Conservation (phyloP, 2,797 vertebrate species). For the Sarcophilus harrisii region DNA sequence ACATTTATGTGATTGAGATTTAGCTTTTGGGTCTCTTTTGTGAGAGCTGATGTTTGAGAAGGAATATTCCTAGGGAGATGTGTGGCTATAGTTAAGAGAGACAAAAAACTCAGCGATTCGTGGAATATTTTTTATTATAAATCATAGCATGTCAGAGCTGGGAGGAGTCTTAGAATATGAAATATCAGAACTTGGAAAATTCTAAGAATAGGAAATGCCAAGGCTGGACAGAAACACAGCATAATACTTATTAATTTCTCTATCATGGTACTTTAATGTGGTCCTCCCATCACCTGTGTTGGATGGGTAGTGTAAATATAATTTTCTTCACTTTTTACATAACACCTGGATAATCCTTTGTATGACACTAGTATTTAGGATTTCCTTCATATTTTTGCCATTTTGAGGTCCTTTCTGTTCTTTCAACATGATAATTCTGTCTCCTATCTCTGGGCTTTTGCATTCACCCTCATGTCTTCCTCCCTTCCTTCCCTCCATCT, state of each 20-base stretch:
- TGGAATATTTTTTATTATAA: not conserved
- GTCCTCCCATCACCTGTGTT: not conserved
- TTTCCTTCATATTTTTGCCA: not conserved
- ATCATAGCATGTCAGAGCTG: not conserved
- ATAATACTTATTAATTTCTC: not conserved
- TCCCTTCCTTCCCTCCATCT: not conserved
- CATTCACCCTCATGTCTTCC: not conserved
- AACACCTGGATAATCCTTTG: not conserved
- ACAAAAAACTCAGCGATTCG: not conserved
- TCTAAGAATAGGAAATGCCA: too few relatives aligned
- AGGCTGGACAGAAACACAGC: not conserved
- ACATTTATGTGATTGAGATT: not conserved
- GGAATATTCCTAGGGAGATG: not conserved
- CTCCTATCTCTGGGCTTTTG: not conserved
- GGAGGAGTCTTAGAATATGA: too few relatives aligned
- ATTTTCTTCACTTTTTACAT: not conserved
- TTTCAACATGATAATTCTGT: not conserved
- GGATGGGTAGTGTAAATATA: not conserved
- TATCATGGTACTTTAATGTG: not conserved
- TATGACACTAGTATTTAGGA: not conserved
- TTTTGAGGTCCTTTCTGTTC: not conserved
- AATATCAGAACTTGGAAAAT: too few relatives aligned
- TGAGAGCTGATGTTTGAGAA: not conserved
- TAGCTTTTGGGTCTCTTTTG: not conserved
- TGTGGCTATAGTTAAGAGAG: not conserved